phyloP scores from a whole-genome alignment of 2,113 vertebrate genomes.

The Turdus rufiventris region DNA sequence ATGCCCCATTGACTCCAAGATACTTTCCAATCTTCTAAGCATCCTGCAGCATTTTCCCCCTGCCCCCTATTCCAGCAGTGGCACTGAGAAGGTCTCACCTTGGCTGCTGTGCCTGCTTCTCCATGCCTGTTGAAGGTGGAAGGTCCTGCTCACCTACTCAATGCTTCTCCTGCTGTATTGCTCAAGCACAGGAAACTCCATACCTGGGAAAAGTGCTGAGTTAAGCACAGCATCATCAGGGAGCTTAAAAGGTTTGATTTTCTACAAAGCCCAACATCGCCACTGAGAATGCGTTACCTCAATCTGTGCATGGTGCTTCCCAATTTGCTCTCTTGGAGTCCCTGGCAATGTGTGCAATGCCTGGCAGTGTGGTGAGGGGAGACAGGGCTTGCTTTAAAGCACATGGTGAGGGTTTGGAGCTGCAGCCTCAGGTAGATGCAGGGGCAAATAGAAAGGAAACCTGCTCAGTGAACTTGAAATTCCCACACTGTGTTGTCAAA shows the following conservation, averaged over 20 bases:
- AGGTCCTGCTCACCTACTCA: background rate
- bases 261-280: background rate
- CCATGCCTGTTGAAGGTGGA: background rate
- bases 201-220: background rate
- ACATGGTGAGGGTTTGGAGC: background rate
- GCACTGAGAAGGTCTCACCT: background rate
- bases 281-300: background rate
- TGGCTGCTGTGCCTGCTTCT: background rate
- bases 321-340: background rate
- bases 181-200: background rate
- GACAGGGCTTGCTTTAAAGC: background rate
- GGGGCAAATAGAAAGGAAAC: background rate
- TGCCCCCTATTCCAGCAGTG: background rate
- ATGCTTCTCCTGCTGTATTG: background rate
- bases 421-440: background rate
- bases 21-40: background rate
- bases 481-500: conserved; percentile 57
- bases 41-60: background rate
- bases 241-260: background rate
- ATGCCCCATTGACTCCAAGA: background rate
- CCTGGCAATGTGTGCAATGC: background rate
- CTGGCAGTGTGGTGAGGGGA: background rate
- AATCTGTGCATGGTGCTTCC: background rate
- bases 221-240: background rate
- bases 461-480: conserved; percentile 57